phyloP scores from a whole-genome alignment of 1,140 invertebrate species.

The Belonocnema kinseyi region DNA sequence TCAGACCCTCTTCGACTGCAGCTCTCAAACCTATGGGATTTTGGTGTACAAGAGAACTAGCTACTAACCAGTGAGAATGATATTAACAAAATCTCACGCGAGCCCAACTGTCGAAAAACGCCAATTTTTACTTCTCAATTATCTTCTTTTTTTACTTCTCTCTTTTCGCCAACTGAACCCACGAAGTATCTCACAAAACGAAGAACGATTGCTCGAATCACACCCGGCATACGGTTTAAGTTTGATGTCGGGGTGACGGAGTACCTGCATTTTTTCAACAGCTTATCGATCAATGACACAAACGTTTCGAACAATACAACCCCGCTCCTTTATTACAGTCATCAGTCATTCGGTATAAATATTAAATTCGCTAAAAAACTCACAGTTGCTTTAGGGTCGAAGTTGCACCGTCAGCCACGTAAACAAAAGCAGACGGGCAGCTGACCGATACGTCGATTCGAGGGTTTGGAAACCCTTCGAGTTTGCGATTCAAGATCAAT shows the following conservation, averaged over 20 bases:
- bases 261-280: conserved; percentile 64
- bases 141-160: conserved; percentile 16
- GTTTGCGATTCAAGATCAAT: conserved; percentile 48
- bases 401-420: conserved; percentile 71
- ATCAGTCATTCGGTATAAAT: conserved; percentile 76
- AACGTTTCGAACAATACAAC: conserved; percentile 72
- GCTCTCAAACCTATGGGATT: conserved; percentile 14
- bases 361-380: conserved; percentile 75
- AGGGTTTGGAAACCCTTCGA: conserved; percentile 36
- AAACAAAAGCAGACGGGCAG: conserved; percentile 69
- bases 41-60: conserved; percentile 28
- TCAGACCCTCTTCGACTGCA: conserved; percentile 10
- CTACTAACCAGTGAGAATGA: conserved; percentile 35
- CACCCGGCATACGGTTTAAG: conserved; percentile 34
- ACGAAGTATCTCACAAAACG: conserved; percentile 21
- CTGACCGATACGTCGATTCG: conserved; percentile 68
- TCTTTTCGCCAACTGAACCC: conserved; percentile 14
- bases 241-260: conserved; percentile 47
- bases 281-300: conserved; percentile 75
- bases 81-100: conserved; percentile 63
- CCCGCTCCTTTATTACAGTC: conserved; percentile 74
- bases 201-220: conserved; percentile 18
- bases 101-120: conserved; percentile 33
- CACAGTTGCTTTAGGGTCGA: conserved; percentile 64
- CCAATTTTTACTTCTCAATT: conserved; percentile 6